phyloP scores from a whole-genome alignment of 2,888 invertebrate species.

The Nymphalis c-album region DNA sequence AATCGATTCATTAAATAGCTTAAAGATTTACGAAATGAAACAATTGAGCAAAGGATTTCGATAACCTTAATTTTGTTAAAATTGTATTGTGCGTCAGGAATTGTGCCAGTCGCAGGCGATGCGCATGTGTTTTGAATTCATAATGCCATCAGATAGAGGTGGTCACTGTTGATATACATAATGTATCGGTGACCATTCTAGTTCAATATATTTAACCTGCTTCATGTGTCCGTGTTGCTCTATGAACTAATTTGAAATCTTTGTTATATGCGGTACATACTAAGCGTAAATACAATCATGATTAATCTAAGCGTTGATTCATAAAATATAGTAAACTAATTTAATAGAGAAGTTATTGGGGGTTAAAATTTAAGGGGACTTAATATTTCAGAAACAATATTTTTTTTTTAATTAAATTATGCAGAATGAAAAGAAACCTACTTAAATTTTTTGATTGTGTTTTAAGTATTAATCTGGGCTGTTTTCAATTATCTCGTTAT shows the following conservation, averaged over 20 bases:
- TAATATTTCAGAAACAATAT: too few species aligned
- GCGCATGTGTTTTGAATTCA: slow-evolving; percentile 40
- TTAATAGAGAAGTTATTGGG: too few species aligned
- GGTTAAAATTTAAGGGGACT: too few species aligned
- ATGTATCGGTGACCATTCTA: slow-evolving; percentile 19
- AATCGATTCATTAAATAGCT: background rate
- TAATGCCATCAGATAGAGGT: slow-evolving; percentile 32
- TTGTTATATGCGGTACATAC: background rate
- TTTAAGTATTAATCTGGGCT: too few species aligned
- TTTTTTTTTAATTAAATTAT: too few species aligned
- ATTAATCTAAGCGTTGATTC: too few species aligned
- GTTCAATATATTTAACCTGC: slow-evolving; percentile 16
- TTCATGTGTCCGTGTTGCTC: background rate
- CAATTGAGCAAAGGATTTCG: slow-evolving; percentile 4
- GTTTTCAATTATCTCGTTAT: too few species aligned
- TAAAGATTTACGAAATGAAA: background rate
- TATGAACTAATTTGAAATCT: background rate
- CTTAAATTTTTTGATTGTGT: too few species aligned
- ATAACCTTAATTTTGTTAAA: slow-evolving; percentile 28
- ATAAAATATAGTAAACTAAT: too few species aligned
- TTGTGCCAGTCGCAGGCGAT: slow-evolving; percentile 40
- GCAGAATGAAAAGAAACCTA: too few species aligned
- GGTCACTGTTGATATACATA: slow-evolving; percentile 18
- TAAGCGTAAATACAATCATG: too few species aligned
- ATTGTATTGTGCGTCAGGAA: slow-evolving; percentile 37